Conservation (phyloP, 2,888 invertebrate species). For the Agapostemon virescens region DNA sequence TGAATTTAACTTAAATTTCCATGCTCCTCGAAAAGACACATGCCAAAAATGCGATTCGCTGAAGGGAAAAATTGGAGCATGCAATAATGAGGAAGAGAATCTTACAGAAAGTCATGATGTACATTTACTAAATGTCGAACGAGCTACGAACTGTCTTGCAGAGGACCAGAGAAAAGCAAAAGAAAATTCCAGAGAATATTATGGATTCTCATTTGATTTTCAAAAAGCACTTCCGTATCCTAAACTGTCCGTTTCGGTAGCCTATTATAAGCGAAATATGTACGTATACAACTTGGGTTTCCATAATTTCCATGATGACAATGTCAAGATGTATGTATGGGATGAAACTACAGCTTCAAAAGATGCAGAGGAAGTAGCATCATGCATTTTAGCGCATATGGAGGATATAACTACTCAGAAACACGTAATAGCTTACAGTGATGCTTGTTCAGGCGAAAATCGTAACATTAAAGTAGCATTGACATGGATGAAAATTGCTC, state of each 20-base stretch:
- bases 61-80: slow-evolving; percentile 68
- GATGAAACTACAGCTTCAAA: slow-evolving; percentile 70
- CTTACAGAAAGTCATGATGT: slow-evolving; percentile 63
- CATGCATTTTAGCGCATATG: slow-evolving; percentile 58
- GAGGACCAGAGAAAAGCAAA: slow-evolving; percentile 56
- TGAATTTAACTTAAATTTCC: slow-evolving; percentile 50
- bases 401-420: no score
- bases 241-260: slow-evolving; percentile 55
- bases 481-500: slow-evolving; percentile 57
- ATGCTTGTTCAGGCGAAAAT: slow-evolving; percentile 72
- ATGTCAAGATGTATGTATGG: slow-evolving; percentile 70
- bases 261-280: slow-evolving; percentile 71
- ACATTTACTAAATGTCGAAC: slow-evolving; percentile 68
- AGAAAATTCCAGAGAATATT: slow-evolving; percentile 25
- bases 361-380: slow-evolving; percentile 67
- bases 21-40: slow-evolving; percentile 42
- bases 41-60: slow-evolving; percentile 63
- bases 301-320: slow-evolving; percentile 67
- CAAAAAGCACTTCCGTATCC: slow-evolving; percentile 6
- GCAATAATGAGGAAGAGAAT: slow-evolving; percentile 66
- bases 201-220: not conserved
- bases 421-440: slow-evolving; percentile 26
- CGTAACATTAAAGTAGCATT: slow-evolving; percentile 68
- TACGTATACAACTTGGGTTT: slow-evolving; percentile 69
- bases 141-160: slow-evolving; percentile 65